These are phyloP conservation scores for Solea senegalensis DNA, from an alignment of 2,113 vertebrate species.

Conservation along the genomic window DNA sequence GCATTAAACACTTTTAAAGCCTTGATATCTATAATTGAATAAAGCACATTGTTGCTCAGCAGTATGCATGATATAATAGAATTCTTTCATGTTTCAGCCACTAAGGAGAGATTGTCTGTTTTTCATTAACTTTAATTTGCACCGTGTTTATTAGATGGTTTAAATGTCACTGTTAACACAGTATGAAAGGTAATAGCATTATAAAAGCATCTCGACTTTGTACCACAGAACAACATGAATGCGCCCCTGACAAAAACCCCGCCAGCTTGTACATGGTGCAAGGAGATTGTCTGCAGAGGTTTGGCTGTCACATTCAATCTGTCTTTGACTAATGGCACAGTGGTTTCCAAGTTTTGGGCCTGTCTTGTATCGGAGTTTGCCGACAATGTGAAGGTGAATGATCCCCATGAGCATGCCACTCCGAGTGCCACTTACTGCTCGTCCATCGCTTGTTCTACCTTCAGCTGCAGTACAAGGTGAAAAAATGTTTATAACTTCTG, in stretches of 20 bases:
- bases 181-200: background rate
- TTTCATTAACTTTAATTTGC: background rate
- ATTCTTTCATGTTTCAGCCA: background rate
- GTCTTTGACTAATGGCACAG: slow-evolving; percentile 62
- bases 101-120: background rate
- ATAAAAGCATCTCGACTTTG: background rate
- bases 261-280: slow-evolving; percentile 32
- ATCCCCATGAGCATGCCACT: slow-evolving; percentile 55
- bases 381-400: slow-evolving; percentile 65
- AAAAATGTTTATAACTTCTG: slow-evolving; percentile 10
- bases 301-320: slow-evolving; percentile 61
- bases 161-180: background rate
- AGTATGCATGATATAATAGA: background rate
- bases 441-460: slow-evolving; percentile 60
- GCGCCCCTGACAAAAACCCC: background rate
- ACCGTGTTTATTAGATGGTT: background rate
- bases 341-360: slow-evolving; percentile 58
- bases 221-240: slow-evolving; percentile 9
- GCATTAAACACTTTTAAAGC: slow-evolving; percentile 19
- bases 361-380: slow-evolving; percentile 56
- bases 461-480: slow-evolving; percentile 42
- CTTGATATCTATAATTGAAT: slow-evolving; percentile 23
- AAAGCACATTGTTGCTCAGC: slow-evolving; percentile 13
- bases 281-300: slow-evolving; percentile 26
- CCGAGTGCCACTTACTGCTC: slow-evolving; percentile 13